Conservation (phyloP, 2,113 vertebrate genomes). For the Stigmatopora nigra region DNA sequence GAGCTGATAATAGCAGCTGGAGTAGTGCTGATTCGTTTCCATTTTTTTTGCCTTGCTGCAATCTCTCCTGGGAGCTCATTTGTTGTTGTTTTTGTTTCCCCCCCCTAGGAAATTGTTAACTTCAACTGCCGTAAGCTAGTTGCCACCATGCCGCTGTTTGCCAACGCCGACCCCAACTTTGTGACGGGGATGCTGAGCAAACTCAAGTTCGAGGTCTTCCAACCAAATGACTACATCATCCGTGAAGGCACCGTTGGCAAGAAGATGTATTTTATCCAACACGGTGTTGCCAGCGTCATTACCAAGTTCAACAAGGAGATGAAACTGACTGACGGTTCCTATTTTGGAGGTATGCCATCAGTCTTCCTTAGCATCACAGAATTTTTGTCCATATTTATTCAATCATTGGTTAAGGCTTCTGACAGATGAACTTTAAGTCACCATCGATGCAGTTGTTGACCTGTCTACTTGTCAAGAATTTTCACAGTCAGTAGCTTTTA, state of each 20-base stretch:
- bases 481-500: too few species aligned
- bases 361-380: background rate
- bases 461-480: too few species aligned
- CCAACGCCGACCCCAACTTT: constrained; percentile 97
- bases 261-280: constrained; percentile 99
- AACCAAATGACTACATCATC: constrained; percentile 96
- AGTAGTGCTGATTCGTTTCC: background rate
- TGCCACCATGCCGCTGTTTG: constrained; percentile 96
- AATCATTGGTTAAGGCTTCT: too few species aligned
- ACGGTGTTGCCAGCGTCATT: constrained; percentile 94
- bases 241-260: constrained; percentile 95
- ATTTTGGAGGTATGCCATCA: constrained; percentile 86
- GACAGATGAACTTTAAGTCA: too few species aligned
- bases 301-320: constrained; percentile 96
- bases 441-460: too few species aligned
- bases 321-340: constrained; percentile 95
- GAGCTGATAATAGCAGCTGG: constrained; percentile 16
- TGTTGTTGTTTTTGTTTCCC: constrained; percentile 14
- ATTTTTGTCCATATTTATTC: too few species aligned
- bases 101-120: constrained; percentile 94
- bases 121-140: constrained; percentile 96
- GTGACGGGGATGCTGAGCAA: constrained; percentile 98
- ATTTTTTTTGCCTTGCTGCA: background rate
- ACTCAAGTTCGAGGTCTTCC: constrained; percentile 93
- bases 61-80: constrained; percentile 6